Conservation (phyloP, 2,888 invertebrate genomes). For the Aethes cnicana region DNA sequence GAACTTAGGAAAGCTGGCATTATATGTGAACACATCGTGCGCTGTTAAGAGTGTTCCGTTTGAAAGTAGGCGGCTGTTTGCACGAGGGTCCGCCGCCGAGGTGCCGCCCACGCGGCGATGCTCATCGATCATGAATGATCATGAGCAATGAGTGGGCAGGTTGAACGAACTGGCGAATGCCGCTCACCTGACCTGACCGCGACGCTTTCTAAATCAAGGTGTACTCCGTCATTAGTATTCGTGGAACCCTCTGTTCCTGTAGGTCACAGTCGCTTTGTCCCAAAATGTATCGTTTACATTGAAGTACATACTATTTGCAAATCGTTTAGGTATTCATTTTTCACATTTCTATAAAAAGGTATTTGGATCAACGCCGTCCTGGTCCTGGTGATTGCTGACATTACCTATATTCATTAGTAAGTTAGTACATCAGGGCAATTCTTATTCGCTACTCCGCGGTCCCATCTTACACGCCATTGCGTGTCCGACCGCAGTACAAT, state of each 20-base stretch:
- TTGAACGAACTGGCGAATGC: slow-evolving; percentile 53
- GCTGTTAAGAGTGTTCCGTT: slow-evolving; percentile 54
- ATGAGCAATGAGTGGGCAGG: slow-evolving; percentile 56
- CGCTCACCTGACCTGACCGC: slow-evolving; percentile 40
- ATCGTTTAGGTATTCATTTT: no score
- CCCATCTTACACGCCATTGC: slow-evolving; percentile 65
- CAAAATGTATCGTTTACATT: neutral
- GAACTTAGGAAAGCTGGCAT: slow-evolving; percentile 24
- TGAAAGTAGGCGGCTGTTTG: slow-evolving; percentile 59
- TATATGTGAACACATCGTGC: slow-evolving; percentile 28
- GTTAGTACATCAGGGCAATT: slow-evolving; percentile 35
- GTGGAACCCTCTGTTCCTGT: slow-evolving; percentile 40
- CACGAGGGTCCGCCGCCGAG: slow-evolving; percentile 57
- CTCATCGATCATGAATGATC: slow-evolving; percentile 71
- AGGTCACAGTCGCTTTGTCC: slow-evolving; percentile 1
- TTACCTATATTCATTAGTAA: neutral
- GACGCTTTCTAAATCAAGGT: slow-evolving; percentile 59
- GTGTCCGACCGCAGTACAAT: slow-evolving; percentile 74
- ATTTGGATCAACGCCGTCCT: neutral
- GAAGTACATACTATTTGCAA: no score
- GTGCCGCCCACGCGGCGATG: slow-evolving; percentile 64
- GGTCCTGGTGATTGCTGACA: slow-evolving; percentile 17
- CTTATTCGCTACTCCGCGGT: slow-evolving; percentile 48
- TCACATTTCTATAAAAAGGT: no score
- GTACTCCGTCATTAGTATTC: slow-evolving; percentile 47